Conservation (phyloP, 2,797 vertebrate genomes). For the Numenius phaeopus region DNA sequence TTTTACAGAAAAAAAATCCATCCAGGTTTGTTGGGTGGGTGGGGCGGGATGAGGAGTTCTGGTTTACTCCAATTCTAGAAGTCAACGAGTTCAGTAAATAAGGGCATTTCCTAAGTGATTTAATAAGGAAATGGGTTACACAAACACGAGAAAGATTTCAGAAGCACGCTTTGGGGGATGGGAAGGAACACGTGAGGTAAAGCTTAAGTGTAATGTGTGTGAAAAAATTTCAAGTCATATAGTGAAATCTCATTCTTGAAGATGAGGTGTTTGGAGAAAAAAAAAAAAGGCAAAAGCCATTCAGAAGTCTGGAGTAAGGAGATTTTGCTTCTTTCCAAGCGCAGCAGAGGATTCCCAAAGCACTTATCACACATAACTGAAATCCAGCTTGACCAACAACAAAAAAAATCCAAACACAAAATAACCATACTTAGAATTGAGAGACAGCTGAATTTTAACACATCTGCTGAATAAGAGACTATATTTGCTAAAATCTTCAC, state of each 20-base stretch:
- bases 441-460: neutral
- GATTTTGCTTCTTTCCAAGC: neutral
- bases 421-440: neutral
- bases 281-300: neutral
- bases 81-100: neutral
- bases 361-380: neutral
- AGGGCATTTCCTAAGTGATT: neutral
- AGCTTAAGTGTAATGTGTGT: fast-evolving
- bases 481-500: neutral
- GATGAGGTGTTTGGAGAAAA: neutral
- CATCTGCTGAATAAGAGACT: neutral
- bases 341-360: neutral
- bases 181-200: neutral
- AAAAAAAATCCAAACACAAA: neutral
- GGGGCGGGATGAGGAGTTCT: neutral
- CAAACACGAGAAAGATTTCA: neutral
- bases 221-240: neutral
- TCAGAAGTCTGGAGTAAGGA: neutral
- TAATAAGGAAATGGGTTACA: neutral
- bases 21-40: neutral
- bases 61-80: neutral
- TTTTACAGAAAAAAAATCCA: neutral
- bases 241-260: neutral
- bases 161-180: neutral
- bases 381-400: neutral